Conservation (phyloP, 2,888 invertebrate species). For the Plebejus melissa region DNA sequence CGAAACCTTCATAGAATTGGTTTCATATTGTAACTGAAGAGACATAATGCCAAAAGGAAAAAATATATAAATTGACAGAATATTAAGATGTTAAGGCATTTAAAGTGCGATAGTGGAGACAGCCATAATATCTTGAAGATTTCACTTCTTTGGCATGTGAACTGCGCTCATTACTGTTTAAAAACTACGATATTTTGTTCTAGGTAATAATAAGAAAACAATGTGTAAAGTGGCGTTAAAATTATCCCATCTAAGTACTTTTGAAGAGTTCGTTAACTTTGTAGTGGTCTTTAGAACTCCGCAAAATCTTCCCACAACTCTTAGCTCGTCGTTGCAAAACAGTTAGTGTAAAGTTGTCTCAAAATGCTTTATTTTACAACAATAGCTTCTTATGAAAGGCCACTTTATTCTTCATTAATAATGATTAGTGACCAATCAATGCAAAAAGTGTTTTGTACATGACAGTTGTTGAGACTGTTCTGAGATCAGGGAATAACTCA, state of each 20-base stretch:
- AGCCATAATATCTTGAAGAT: not conserved
- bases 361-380: not conserved
- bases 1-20: too few species aligned
- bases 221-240: not conserved
- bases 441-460: too few species aligned
- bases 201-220: not conserved
- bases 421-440: not conserved
- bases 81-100: too few species aligned
- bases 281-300: not conserved
- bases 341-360: not conserved
- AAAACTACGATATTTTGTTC: not conserved
- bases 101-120: too few species aligned
- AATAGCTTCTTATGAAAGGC: not conserved
- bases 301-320: constrained; percentile 15
- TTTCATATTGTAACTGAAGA: too few species aligned
- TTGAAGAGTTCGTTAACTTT: constrained; percentile 3
- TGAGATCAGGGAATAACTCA: too few species aligned
- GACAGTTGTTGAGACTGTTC: too few species aligned
- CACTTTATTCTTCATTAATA: not conserved
- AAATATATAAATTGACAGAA: too few species aligned
- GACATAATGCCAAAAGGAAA: too few species aligned
- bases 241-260: constrained; percentile 12
- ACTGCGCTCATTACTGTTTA: not conserved
- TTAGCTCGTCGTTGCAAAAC: not conserved
- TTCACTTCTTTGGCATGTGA: not conserved